Evolutionary conservation across 2,888 invertebrate genomes (phyloP).

Genomic region (Prosopocoilus inquinatus): DNA sequence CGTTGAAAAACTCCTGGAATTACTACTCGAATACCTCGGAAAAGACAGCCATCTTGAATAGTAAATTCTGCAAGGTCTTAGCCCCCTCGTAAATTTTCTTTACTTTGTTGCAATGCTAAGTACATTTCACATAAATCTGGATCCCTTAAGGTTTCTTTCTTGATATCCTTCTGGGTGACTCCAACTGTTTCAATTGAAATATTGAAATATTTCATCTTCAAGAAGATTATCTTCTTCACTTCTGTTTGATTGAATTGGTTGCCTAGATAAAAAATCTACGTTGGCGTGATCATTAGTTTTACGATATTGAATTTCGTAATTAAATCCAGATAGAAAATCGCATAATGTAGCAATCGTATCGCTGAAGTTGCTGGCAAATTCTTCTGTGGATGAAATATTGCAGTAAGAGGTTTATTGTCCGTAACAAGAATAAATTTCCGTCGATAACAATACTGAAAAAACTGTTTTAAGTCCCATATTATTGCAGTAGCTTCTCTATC

Average conservation of each 20-base stretch:
- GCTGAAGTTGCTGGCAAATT: slow-evolving; percentile 9
- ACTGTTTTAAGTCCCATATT: slow-evolving; percentile 9
- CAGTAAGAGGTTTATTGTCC: slow-evolving; percentile 13
- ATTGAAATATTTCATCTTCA: no score
- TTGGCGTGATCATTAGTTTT: slow-evolving; percentile 6
- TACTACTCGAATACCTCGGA: no score
- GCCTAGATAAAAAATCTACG: slow-evolving; percentile 5
- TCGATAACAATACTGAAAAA: slow-evolving; percentile 13
- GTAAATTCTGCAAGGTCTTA: no score
- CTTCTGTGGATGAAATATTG: slow-evolving; percentile 12
- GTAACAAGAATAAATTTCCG: slow-evolving; percentile 14
- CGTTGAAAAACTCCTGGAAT: no score
- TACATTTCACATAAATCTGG: no score
- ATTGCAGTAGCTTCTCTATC: slow-evolving; percentile 18
- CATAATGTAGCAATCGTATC: slow-evolving; percentile 5
- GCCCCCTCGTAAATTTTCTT: no score
- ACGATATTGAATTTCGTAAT: slow-evolving; percentile 7
- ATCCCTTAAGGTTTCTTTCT: no score
- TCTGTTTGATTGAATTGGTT: neutral
- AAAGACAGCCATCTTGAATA: no score
- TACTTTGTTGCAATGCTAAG: no score
- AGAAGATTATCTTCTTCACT: no score
- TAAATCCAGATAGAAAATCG: slow-evolving; percentile 9
- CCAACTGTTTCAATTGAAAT: no score
- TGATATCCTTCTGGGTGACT: no score